phyloP scores from a whole-genome alignment of 2,888 invertebrate genomes.

The Cactoblastis cactorum region DNA sequence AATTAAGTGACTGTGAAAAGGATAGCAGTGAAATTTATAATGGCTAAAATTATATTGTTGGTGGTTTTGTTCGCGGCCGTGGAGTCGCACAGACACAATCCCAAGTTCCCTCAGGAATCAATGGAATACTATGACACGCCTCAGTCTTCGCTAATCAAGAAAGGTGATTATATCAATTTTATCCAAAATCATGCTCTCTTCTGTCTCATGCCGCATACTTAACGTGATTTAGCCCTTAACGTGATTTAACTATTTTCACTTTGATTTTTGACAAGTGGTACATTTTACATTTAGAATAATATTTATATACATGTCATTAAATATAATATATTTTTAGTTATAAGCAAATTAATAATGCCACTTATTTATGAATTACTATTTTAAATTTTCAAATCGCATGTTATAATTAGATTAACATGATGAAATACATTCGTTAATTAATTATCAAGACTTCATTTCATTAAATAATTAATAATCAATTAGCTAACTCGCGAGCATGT shows the following conservation, averaged over 20 bases:
- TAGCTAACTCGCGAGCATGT: not conserved
- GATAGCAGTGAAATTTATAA: constrained; percentile 26
- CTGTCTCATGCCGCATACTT: not conserved
- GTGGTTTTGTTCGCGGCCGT: constrained; percentile 48
- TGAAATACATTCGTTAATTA: not conserved
- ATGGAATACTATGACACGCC: constrained; percentile 26
- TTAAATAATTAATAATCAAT: not conserved
- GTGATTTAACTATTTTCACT: too few species aligned
- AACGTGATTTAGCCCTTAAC: too few species aligned
- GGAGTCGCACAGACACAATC: constrained; percentile 51
- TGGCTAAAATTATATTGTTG: constrained; percentile 57
- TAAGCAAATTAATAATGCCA: too few species aligned
- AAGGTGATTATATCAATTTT: constrained; percentile 18
- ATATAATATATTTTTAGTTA: too few species aligned
- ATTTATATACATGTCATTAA: too few species aligned
- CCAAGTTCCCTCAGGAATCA: constrained; percentile 50
- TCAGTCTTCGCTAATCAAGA: constrained; percentile 17
- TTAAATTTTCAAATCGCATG: too few species aligned
- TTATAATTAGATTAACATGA: not conserved
- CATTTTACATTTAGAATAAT: too few species aligned
- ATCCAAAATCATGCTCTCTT: not conserved
- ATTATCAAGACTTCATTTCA: not conserved
- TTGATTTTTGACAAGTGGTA: too few species aligned
- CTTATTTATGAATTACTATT: too few species aligned
- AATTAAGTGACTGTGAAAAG: constrained; percentile 20